These are phyloP conservation scores for Contarinia nasturtii DNA, from an alignment of 1,140 invertebrate species.

Conservation along the genomic window DNA sequence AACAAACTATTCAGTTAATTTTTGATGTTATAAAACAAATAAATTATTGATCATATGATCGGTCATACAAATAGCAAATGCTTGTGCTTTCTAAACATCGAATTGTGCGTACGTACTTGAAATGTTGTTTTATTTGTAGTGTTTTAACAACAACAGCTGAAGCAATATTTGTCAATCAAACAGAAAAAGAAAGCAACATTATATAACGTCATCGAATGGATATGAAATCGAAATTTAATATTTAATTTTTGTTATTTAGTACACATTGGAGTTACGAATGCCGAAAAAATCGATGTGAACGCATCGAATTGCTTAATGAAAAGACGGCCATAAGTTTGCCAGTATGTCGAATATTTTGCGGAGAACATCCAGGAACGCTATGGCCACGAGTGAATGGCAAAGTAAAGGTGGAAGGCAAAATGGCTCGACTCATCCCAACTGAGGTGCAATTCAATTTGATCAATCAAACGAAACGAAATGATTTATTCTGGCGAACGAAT, in stretches of 20 bases:
- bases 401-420: constrained; percentile 32
- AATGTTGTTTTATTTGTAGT: neutral
- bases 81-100: neutral
- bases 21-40: too few relatives aligned
- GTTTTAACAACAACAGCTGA: constrained; percentile 5
- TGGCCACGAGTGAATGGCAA: constrained; percentile 54
- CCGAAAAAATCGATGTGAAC: constrained; percentile 28
- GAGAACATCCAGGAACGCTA: constrained; percentile 31
- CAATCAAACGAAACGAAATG: neutral
- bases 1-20: too few relatives aligned
- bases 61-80: neutral
- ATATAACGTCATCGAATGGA: constrained; percentile 13
- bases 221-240: constrained; percentile 5
- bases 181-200: constrained; percentile 2
- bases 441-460: constrained; percentile 11
- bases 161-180: constrained; percentile 6
- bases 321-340: constrained; percentile 32
- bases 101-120: too few relatives aligned
- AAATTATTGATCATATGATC: neutral
- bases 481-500: constrained; percentile 10
- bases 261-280: constrained; percentile 34
- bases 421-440: constrained; percentile 35
- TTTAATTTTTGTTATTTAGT: constrained; percentile 10
- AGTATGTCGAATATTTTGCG: constrained; percentile 40
- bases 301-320: constrained; percentile 27